A percentile compares a stretch with the other conserved stretches of the same genome.
Conservation (phyloP, 2,797 vertebrate genomes). For the Enoplosus armatus region DNA sequence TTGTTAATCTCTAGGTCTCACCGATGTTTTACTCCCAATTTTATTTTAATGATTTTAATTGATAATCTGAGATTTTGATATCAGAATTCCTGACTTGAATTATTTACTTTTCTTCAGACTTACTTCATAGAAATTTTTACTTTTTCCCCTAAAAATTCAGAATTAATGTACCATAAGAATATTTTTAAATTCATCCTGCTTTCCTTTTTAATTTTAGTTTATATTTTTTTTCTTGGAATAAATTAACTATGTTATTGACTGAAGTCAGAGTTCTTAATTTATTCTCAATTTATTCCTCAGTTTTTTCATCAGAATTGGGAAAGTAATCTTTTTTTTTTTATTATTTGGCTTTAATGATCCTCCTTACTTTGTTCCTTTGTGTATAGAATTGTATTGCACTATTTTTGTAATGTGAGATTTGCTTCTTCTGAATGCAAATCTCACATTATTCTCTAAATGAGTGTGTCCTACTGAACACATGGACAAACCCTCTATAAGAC, state of each 20-base stretch:
- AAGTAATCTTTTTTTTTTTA: neutral
- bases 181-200: neutral
- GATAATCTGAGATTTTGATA: neutral
- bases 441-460: neutral
- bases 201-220: neutral
- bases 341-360: neutral
- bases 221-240: too few species aligned
- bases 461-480: neutral
- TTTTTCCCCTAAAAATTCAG: neutral
- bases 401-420: too few species aligned
- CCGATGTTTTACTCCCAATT: neutral
- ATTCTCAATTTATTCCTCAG: neutral
- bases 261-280: neutral
- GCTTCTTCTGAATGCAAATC: neutral
- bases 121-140: neutral
- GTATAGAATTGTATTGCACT: neutral
- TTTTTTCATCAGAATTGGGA: neutral
- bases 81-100: neutral
- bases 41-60: too few species aligned
- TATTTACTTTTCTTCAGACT: neutral
- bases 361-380: neutral
- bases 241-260: neutral
- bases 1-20: too few species aligned
- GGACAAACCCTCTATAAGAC: neutral
- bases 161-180: too few species aligned